Evolutionary conservation across 2,113 vertebrate genomes (phyloP).

Genomic region (Laticauda colubrina): DNA sequence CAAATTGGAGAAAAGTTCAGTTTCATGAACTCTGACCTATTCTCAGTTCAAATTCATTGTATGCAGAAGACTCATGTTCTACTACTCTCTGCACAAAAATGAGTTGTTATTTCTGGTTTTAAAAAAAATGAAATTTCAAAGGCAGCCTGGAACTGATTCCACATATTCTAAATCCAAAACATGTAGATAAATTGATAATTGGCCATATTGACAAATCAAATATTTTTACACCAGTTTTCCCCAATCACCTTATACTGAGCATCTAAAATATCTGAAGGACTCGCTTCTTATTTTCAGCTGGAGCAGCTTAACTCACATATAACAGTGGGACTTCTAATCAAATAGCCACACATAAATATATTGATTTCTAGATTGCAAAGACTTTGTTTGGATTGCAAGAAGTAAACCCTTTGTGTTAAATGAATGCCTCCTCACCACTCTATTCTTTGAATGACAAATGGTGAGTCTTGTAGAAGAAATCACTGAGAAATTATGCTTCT

Average conservation of each 20-base stretch:
- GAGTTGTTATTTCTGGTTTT: not conserved
- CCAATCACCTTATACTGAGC: not conserved
- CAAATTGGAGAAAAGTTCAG: not conserved
- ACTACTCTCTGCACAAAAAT: not conserved
- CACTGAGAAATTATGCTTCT: conserved; percentile 7
- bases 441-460: conserved; percentile 2
- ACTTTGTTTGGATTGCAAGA: not conserved
- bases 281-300: not conserved
- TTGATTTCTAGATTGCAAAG: not conserved
- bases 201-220: not conserved
- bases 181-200: not conserved
- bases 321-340: not conserved
- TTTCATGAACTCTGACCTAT: not conserved
- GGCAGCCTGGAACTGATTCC: not conserved
- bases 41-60: not conserved
- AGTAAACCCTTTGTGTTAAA: conserved; percentile 2
- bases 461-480: not conserved
- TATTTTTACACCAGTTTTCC: not conserved
- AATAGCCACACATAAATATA: not conserved
- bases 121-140: not conserved
- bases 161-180: not conserved
- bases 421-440: not conserved
- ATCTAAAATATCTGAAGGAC: not conserved
- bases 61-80: not conserved
- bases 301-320: not conserved